phyloP scores from a whole-genome alignment of 2,113 vertebrate genomes.

The Alouatta palliata region DNA sequence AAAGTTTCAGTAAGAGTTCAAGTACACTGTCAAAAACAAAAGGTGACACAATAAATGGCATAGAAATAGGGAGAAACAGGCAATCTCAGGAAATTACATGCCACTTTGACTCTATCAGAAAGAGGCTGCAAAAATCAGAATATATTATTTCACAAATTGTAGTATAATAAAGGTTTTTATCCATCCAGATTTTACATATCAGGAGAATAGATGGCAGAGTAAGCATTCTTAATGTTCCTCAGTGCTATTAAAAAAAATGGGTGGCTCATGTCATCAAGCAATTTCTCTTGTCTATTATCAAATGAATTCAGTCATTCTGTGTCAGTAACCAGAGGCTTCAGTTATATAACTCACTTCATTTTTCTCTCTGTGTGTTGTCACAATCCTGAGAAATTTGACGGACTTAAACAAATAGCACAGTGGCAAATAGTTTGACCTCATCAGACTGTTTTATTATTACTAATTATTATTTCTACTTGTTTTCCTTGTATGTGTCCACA shows the following conservation, averaged over 20 bases:
- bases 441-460: not conserved
- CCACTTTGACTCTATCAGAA: not conserved
- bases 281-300: not conserved
- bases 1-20: not conserved
- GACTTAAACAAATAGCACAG: not conserved
- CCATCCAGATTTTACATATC: not conserved
- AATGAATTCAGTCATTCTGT: not conserved
- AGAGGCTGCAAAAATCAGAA: not conserved
- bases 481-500: not conserved
- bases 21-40: not conserved
- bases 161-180: not conserved
- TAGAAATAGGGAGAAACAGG: not conserved
- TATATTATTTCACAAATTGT: not conserved
- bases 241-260: not conserved
- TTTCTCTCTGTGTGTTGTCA: not conserved
- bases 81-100: not conserved
- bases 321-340: not conserved
- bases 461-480: not conserved
- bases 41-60: not conserved
- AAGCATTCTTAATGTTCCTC: not conserved
- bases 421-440: not conserved
- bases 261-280: not conserved
- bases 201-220: not conserved
- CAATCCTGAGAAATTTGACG: not conserved
- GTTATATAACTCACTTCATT: not conserved